Base-by-base conservation (phyloP, 2,888 invertebrate species). In the Onthophagus sagittarius region DNA sequence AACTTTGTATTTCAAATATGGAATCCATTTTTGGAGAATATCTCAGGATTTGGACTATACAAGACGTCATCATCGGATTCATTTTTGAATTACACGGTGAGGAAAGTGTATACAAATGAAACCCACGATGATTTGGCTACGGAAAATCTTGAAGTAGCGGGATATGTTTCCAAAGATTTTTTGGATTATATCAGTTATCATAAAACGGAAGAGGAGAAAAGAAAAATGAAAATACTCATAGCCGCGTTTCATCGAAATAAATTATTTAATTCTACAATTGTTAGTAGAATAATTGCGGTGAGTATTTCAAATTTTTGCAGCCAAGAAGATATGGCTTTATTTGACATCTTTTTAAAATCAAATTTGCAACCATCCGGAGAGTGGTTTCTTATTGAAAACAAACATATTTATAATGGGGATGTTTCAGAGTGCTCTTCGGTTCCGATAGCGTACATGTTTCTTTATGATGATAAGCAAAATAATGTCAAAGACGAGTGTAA, bases 371-470 rank as follows among this genome's bases (percentile, higher is more conserved):
- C 9, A 0, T n/a, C 33, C 31, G 71, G 71, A 1, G 73, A 73
- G 13, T 73, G 73, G 73, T 73, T 73, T 7, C 67, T 71, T 11
- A 62, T 73, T 6, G 53, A 65, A 9, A 73, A 67, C 15, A 70
- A 73, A 3, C 71, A 73, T 39, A n/a, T 73, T 4, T 73, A 73
- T 31, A 33, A 64, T 0, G 62, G 71, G 2, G 67, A 67, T n/a
- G 15, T 67, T 3, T 65, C 32, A 2, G 67, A 73, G 32, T 73
- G 73, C 13, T 23, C 64, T 15, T 73, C 53, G 15, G 71, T 71
- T 0, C 73, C 73, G 5, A 67, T 73, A 31, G 71, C 71, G 0
- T 73, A 73, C n/a, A 71, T 73, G 69, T 73, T 73, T 33, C 33
- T 71, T 11, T 73, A 73, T 13, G 69, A 71, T 2, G 64, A 73